Base-by-base conservation (phyloP, 2,113 vertebrate genomes). In the Apodemus speciosus region DNA sequence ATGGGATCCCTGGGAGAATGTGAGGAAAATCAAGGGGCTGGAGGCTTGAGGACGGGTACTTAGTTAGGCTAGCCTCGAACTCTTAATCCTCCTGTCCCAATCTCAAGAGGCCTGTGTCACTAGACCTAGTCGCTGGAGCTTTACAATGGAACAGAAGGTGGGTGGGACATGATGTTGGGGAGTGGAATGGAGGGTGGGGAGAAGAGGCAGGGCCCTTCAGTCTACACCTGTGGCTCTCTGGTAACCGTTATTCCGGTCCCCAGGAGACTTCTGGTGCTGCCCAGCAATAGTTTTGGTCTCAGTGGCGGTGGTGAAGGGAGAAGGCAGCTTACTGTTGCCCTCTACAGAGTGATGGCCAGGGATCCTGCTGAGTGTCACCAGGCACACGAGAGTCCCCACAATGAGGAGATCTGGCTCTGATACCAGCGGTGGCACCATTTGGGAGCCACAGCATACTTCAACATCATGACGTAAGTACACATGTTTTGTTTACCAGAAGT, bases 101-200 rank as follows among this genome's bases (percentile, higher is more conserved):
- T 20, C 64, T 69, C 10, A 49, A 68, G 46, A 68, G 30, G 46
- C 40, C 30, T 15, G 21, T 53, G 32, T 8, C 62, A 27, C 32
- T 25, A 9, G 23, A 38, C 64, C 62, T 20, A 27, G 21, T n/a
- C 43, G 43, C 60, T 43, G 3, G 35, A 25, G 56, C 69, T 83
- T 62, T 23, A 20, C 16, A 14, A 16, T n/a, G 5, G 53, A 27
- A 73, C 2, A 49, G 91, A 69, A 60, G 30, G 40, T n/a, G 30
- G 73, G 51, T 2, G 35, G 69, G 21, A 43, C 51, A 35, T 35
- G 64, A 0, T 1, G 3, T 1, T 13, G 9, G 66, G 0, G 8
- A 4, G 6, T 0, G 4, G 20, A 32, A 10, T 35, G 1, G 4
- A 0, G 0, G 40, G 60, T 4, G 46, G 25, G 32, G 64, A 49